Percentiles rank a stretch among this genome's conserved stretches.
These are phyloP conservation scores for Spatulosminthurus flaviceps DNA, from an alignment of 2,888 invertebrate species.

Conservation along the genomic window DNA sequence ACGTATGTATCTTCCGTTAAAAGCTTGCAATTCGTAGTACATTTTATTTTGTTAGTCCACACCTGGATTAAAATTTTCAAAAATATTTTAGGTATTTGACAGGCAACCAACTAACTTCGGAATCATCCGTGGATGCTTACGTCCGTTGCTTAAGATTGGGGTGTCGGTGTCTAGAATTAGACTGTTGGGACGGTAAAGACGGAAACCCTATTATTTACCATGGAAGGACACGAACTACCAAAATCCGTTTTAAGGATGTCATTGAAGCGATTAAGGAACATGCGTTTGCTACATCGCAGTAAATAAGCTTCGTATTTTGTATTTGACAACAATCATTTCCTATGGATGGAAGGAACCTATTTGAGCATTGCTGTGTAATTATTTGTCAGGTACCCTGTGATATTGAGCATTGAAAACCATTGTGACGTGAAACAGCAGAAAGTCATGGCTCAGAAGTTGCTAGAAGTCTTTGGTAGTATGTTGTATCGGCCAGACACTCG, in stretches of 20 bases:
- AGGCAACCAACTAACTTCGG: slow-evolving; percentile 96
- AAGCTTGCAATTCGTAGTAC: too few relatives aligned
- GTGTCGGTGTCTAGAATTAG: slow-evolving; percentile 72
- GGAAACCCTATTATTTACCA: slow-evolving; percentile 72
- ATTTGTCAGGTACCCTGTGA: slow-evolving; percentile 46
- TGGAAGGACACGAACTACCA: slow-evolving; percentile 68
- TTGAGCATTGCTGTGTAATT: not conserved
- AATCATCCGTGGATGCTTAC: slow-evolving; percentile 80
- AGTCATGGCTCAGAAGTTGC: slow-evolving; percentile 63
- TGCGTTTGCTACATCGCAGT: slow-evolving; percentile 68
- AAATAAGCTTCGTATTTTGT: too few relatives aligned
- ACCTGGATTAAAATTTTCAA: too few relatives aligned
- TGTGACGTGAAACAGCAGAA: slow-evolving; percentile 34
- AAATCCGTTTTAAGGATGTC: slow-evolving; percentile 67
- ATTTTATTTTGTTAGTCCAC: too few relatives aligned
- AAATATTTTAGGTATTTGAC: slow-evolving; percentile 81
- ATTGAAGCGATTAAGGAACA: slow-evolving; percentile 67
- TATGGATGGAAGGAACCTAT: not conserved
- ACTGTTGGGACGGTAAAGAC: slow-evolving; percentile 69
- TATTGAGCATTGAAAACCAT: slow-evolving; percentile 47
- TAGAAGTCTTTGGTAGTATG: slow-evolving; percentile 87
- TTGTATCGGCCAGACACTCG: slow-evolving; percentile 81
- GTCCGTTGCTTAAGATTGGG: slow-evolving; percentile 88
- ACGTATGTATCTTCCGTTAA: slow-evolving; percentile 80
- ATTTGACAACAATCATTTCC: too few relatives aligned